phyloP scores from a whole-genome alignment of 2,888 invertebrate genomes.

The Lydus trimaculatus region DNA sequence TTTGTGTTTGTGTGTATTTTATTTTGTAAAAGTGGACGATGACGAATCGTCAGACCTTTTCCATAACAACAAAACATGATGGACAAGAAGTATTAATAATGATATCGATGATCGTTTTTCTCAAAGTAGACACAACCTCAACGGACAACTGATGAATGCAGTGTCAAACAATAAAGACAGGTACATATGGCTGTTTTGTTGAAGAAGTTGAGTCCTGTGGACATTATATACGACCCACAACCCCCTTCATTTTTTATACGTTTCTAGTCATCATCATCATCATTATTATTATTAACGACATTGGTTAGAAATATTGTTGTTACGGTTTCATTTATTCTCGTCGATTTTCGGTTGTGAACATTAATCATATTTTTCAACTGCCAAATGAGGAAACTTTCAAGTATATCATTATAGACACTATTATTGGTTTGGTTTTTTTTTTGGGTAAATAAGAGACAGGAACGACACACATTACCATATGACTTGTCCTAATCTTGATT shows the following conservation, averaged over 20 bases:
- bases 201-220: neutral
- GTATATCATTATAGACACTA: neutral
- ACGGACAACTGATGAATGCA: constrained; percentile 55
- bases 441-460: neutral
- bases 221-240: constrained; percentile 8
- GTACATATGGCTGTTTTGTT: constrained; percentile 43
- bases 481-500: neutral
- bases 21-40: constrained; percentile 11
- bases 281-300: constrained; percentile 1
- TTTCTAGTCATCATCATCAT: neutral
- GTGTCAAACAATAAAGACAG: constrained; percentile 49
- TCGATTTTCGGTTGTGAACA: neutral
- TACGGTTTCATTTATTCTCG: neutral
- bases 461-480: neutral
- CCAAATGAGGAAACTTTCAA: neutral
- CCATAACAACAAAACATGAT: constrained; percentile 35
- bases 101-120: constrained; percentile 52
- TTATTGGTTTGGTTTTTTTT: neutral
- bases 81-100: constrained; percentile 57
- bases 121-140: constrained; percentile 45
- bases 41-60: constrained; percentile 32
- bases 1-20: no score
- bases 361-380: neutral
- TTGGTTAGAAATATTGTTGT: constrained; percentile 12
- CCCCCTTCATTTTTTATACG: constrained; percentile 21